Base-by-base conservation (phyloP, 2,888 invertebrate species). In the Aplocera efformata region DNA sequence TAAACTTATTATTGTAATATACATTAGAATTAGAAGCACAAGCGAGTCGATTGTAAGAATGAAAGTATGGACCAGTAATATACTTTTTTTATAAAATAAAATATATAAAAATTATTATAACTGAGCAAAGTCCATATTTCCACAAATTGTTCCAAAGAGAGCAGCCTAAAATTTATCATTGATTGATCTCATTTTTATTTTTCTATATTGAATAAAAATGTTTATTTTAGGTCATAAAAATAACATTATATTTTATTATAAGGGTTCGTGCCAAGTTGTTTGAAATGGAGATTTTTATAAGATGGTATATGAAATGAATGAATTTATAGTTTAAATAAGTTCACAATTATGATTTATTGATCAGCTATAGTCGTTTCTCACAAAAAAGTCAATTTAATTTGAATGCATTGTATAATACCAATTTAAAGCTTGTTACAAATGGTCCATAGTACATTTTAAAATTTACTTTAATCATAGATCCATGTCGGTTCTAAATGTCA, bases 181-280 rank as follows among this genome's bases (percentile, higher is more conserved):
- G 81, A 83, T 81, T 88, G 88, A 88, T 88, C 88, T 88, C 88
- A 88, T 86, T 82, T 82, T 75, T 75, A 77, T 75, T 76, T 77
- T 78, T 78, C 75, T 78, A 67, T 69, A 67, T 57, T 81, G 79
- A 76, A 78, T 63, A 74, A 77, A 70, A 82, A 79, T 77, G 79
- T 84, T 82, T 84, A 81, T 81, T 81, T 76, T 80, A 76, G 67
- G 73, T 50, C 55, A 39, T 55, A 55, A 56, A 53, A 63, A 60
- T 53, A 45, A 37, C 25, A 37, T 48, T 45, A 43, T 42, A 34
- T 48, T 52, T 43, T 42, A 32, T 27, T 21, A 23, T 52, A 44
- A 50, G 67, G 69, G 68, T 72, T 72, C 58, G 83, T 82, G 82
- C 82, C 83, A 83, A 83, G 79, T 76, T 75, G 68, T 73, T 71